Evolutionary conservation across 2,888 invertebrate genomes (phyloP).

Genomic region (Platerodrilus igneus): DNA sequence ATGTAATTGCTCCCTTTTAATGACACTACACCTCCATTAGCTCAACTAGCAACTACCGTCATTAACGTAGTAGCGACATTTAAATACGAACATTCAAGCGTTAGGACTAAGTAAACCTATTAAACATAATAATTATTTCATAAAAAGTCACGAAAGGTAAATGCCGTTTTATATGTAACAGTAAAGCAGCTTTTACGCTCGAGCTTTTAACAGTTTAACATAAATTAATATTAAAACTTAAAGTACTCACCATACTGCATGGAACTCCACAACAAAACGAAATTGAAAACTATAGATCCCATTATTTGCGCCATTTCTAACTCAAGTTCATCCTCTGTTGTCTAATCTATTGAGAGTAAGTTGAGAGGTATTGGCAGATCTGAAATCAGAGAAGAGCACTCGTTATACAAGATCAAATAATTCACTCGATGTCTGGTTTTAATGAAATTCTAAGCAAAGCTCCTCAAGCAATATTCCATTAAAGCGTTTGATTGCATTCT

Average conservation of each 20-base stretch:
- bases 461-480: slow-evolving; percentile 15
- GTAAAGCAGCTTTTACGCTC: too few relatives aligned
- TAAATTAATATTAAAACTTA: slow-evolving; percentile 11
- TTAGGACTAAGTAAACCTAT: too few relatives aligned
- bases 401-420: slow-evolving; percentile 20
- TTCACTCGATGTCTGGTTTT: slow-evolving; percentile 17
- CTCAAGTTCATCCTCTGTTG: slow-evolving; percentile 20
- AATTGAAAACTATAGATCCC: slow-evolving; percentile 15
- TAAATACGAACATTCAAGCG: too few relatives aligned
- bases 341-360: slow-evolving; percentile 18
- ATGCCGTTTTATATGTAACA: too few relatives aligned
- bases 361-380: slow-evolving; percentile 19
- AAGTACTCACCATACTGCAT: slow-evolving; percentile 20
- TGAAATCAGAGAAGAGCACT: slow-evolving; percentile 20
- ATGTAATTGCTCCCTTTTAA: too few relatives aligned
- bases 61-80: too few relatives aligned
- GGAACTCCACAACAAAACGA: slow-evolving; percentile 18
- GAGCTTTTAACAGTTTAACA: too few relatives aligned
- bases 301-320: slow-evolving; percentile 18
- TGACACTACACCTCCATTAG: too few relatives aligned
- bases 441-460: slow-evolving; percentile 18
- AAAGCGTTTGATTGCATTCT: slow-evolving; percentile 20
- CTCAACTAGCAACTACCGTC: too few relatives aligned
- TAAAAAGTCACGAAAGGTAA: too few relatives aligned
- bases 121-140: too few relatives aligned